Evolutionary conservation across 2,888 invertebrate genomes (phyloP).

Genomic region (Elmis aenea): DNA sequence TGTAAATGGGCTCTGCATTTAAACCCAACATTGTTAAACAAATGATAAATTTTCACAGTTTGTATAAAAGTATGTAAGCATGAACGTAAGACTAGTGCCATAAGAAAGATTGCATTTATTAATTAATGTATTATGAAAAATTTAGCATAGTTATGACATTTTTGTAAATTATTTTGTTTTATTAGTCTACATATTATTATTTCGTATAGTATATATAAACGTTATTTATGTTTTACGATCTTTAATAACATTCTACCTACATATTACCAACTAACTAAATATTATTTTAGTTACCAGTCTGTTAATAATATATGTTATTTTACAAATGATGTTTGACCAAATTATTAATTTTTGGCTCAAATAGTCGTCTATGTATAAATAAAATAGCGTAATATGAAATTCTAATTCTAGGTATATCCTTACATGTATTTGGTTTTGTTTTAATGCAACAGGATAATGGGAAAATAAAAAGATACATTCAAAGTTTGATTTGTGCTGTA

Average conservation of each 20-base stretch:
- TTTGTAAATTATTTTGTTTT: slow-evolving; percentile 24
- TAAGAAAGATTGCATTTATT: slow-evolving; percentile 40
- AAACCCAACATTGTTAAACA: slow-evolving; percentile 23
- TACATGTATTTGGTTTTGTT: slow-evolving; percentile 19
- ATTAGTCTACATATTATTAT: slow-evolving; percentile 18
- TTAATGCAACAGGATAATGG: too few species aligned
- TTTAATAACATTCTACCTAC: slow-evolving; percentile 17
- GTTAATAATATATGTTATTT: slow-evolving; percentile 29
- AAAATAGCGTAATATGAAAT: slow-evolving; percentile 25
- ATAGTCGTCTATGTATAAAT: slow-evolving; percentile 31
- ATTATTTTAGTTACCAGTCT: slow-evolving; percentile 28
- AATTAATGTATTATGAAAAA: slow-evolving; percentile 22
- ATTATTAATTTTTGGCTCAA: slow-evolving; percentile 40
- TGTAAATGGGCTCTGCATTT: too few species aligned
- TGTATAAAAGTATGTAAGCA: slow-evolving; percentile 21
- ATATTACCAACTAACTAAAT: too few species aligned
- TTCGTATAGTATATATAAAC: slow-evolving; percentile 33
- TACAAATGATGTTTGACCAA: slow-evolving; percentile 36
- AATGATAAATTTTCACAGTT: slow-evolving; percentile 26
- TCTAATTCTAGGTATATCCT: slow-evolving; percentile 20
- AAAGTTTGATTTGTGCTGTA: too few species aligned
- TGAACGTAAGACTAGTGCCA: slow-evolving; percentile 32
- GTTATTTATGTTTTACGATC: slow-evolving; percentile 40
- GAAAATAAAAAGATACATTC: too few species aligned
- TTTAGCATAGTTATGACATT: slow-evolving; percentile 19